Percentiles rank a stretch among this genome's conserved stretches.
Conservation (phyloP, 2,888 invertebrate genomes). For the Plebejus anna region DNA sequence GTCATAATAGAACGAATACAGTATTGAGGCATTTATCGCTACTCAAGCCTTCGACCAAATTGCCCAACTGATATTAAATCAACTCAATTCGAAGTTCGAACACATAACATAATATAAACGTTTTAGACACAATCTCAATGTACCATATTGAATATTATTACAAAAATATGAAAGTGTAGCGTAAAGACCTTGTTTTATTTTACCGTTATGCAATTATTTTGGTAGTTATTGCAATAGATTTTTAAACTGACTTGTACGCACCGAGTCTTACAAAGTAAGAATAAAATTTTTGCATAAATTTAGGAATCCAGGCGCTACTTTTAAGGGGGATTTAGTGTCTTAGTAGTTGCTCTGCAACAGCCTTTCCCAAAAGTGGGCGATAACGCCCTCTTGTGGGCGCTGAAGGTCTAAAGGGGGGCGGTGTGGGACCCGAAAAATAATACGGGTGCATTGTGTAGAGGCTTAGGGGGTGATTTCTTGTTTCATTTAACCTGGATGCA, state of each 20-base stretch:
- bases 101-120: not conserved
- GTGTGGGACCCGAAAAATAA: too few relatives aligned
- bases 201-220: constrained; percentile 17
- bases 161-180: constrained; percentile 8
- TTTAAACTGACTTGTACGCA: not conserved
- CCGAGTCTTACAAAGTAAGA: not conserved
- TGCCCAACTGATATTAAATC: constrained; percentile 1
- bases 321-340: not conserved
- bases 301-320: not conserved
- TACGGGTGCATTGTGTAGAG: too few relatives aligned
- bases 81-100: constrained; percentile 11
- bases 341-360: not conserved
- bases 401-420: too few relatives aligned
- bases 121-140: constrained; percentile 1
- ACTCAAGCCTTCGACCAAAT: not conserved
- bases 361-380: too few relatives aligned
- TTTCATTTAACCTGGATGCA: too few relatives aligned
- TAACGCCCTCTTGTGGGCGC: too few relatives aligned
- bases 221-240: constrained; percentile 4
- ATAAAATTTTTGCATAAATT: not conserved
- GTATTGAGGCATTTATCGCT: not conserved
- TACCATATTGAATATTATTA: not conserved
- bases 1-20: not conserved
- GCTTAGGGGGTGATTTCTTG: too few relatives aligned
- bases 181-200: constrained; percentile 15